These are phyloP conservation scores for Irena cyanogastra DNA, from an alignment of 2,113 vertebrate genomes.

Conservation along the genomic window DNA sequence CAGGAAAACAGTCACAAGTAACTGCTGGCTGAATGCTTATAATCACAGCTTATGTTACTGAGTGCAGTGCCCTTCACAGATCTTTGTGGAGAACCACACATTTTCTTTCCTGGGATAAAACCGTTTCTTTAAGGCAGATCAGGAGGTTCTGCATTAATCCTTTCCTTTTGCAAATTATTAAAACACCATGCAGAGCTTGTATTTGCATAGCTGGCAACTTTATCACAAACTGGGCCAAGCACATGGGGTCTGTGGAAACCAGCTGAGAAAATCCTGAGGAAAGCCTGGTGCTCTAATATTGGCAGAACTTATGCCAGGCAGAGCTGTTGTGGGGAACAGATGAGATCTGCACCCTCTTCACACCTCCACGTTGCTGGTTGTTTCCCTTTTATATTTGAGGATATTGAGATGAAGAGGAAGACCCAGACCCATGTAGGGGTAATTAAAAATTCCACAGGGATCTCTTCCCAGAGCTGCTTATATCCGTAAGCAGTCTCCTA, in stretches of 20 bases:
- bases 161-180: not conserved
- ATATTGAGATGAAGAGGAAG: not conserved
- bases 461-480: not conserved
- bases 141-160: not conserved
- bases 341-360: not conserved
- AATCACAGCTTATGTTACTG: not conserved
- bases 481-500: not conserved
- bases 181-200: not conserved
- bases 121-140: not conserved
- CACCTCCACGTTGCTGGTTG: not conserved
- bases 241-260: not conserved
- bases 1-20: not conserved
- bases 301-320: not conserved
- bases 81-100: not conserved
- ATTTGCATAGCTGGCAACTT: not conserved
- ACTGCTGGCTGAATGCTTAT: not conserved
- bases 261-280: conserved; percentile 4
- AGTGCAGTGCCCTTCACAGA: rapidly evolving
- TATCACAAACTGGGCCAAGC: not conserved
- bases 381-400: not conserved
- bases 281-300: not conserved
- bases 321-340: not conserved
- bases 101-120: not conserved
- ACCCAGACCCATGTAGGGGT: not conserved
- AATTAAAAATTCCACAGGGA: not conserved